Evolutionary conservation across 2,888 invertebrate species (phyloP).

Genomic region (Endomychus coccineus): DNA sequence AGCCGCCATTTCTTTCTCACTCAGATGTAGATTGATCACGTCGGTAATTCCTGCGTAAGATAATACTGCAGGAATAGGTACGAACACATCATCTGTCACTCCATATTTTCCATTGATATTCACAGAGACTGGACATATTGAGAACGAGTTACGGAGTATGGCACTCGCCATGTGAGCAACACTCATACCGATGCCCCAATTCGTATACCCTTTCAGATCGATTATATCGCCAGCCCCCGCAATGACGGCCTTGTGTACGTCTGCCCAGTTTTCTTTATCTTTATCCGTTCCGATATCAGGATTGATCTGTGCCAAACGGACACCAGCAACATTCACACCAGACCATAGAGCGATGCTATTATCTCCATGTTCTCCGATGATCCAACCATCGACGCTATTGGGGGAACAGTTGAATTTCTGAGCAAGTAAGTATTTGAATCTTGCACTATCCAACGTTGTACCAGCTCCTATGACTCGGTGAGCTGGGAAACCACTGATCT

Average conservation of each 20-base stretch:
- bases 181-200: constrained; percentile 41
- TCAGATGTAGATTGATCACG: constrained; percentile 43
- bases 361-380: constrained; percentile 86
- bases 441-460: constrained; percentile 79
- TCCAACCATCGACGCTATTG: constrained; percentile 78
- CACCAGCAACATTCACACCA: constrained; percentile 46
- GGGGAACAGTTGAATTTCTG: constrained; percentile 68
- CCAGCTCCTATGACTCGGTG: constrained; percentile 81
- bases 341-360: constrained; percentile 47
- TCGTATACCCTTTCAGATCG: constrained; percentile 42
- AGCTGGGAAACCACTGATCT: constrained; percentile 74
- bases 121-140: constrained; percentile 4
- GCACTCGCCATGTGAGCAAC: constrained; percentile 21
- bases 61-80: constrained; percentile 49
- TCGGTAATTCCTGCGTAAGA: constrained; percentile 42
- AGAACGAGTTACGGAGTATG: constrained; percentile 5
- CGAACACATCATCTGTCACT: constrained; percentile 49
- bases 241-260: constrained; percentile 45
- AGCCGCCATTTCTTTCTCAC: constrained; percentile 33
- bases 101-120: constrained; percentile 36
- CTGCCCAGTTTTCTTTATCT: constrained; percentile 44
- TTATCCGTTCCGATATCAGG: constrained; percentile 39
- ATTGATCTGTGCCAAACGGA: constrained; percentile 40
- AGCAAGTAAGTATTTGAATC: constrained; percentile 75
- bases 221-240: constrained; percentile 43